These are phyloP conservation scores for Thrips palmi DNA, from an alignment of 1,140 invertebrate species.

Conservation along the genomic window DNA sequence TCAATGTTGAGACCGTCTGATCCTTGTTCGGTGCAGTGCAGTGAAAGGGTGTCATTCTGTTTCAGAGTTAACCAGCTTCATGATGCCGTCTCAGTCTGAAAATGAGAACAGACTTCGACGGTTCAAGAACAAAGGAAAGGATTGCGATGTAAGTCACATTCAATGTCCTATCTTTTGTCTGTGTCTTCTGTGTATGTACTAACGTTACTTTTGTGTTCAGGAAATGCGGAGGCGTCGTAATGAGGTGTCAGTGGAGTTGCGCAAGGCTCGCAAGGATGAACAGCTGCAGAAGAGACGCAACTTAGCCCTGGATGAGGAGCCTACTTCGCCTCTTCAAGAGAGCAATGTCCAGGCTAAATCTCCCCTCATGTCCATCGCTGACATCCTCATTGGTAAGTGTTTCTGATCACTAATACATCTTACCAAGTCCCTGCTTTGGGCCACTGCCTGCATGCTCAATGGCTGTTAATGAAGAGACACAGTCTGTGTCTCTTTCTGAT, in stretches of 20 bases:
- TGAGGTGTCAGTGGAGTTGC: constrained; percentile 72
- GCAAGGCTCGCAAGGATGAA: constrained; percentile 89
- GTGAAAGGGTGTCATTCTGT: no score
- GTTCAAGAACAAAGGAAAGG: constrained; percentile 28
- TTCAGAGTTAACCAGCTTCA: no score
- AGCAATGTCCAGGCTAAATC: constrained; percentile 21
- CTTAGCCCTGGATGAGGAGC: constrained; percentile 36
- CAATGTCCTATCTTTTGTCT: not conserved
- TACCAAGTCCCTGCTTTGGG: no score
- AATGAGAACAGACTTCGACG: constrained; percentile 19
- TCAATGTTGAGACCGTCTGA: no score
- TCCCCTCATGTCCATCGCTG: constrained; percentile 22
- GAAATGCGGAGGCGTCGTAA: constrained; percentile 72
- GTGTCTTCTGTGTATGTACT: constrained; percentile 1
- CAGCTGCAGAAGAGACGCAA: constrained; percentile 88
- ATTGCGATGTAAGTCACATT: constrained; percentile 22
- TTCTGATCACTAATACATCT: no score
- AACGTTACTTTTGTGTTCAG: constrained; percentile 24
- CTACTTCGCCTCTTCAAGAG: constrained; percentile 33
- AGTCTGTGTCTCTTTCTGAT: not conserved
- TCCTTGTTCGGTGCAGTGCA: no score
- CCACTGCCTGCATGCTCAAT: not conserved
- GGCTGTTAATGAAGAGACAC: not conserved
- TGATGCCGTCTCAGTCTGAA: no score
- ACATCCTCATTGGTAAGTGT: constrained; percentile 17